Evolutionary conservation across 2,888 invertebrate genomes (phyloP).

Genomic region (Hypselothyrea guttata): DNA sequence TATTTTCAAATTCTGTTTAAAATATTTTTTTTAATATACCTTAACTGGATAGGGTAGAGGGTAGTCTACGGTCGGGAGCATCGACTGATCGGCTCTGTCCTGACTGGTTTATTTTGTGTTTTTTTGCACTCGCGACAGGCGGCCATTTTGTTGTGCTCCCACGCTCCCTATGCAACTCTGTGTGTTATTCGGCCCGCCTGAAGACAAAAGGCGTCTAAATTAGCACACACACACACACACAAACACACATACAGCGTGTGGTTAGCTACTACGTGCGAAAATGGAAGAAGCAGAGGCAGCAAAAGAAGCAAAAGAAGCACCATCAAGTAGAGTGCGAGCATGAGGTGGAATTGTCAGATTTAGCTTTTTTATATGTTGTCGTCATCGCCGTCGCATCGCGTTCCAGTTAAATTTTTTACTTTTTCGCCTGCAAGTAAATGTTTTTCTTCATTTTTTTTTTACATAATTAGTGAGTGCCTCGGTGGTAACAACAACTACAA

Average conservation of each 20-base stretch:
- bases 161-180: conserved; percentile 17
- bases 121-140: conserved; percentile 38
- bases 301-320: conserved; percentile 10
- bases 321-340: conserved; percentile 13
- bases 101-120: conserved; percentile 7
- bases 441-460: conserved; percentile 59
- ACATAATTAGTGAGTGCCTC: conserved; percentile 74
- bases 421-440: background rate
- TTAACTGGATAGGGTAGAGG: too few relatives aligned
- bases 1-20: too few relatives aligned
- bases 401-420: conserved; percentile 56
- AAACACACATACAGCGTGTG: conserved; percentile 15
- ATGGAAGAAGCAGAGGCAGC: conserved; percentile 20
- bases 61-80: too few relatives aligned
- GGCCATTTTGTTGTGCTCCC: conserved; percentile 43
- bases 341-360: conserved; percentile 44
- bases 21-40: too few relatives aligned
- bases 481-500: conserved; percentile 50
- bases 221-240: conserved; percentile 53
- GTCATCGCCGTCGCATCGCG: conserved; percentile 44
- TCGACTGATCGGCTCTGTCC: too few relatives aligned
- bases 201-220: conserved; percentile 66
- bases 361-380: conserved; percentile 39
- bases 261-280: conserved; percentile 54
- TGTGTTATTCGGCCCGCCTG: conserved; percentile 45